A percentile compares a stretch with the other conserved stretches of the same genome.
Evolutionary conservation across 2,888 invertebrate species (phyloP).

Genomic region (Molanna angustata): DNA sequence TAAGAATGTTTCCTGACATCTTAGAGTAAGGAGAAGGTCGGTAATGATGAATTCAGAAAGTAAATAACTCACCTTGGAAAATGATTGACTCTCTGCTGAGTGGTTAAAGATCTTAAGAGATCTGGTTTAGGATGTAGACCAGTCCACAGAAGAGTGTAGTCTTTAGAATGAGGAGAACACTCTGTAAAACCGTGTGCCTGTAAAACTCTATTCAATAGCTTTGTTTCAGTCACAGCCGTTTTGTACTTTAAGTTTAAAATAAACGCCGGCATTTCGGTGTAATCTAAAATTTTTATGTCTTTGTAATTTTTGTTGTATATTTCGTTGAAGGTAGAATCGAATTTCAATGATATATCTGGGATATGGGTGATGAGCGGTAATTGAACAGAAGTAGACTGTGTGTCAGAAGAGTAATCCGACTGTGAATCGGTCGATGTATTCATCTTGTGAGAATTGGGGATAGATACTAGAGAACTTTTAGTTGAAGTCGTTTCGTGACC

Average conservation of each 20-base stretch:
- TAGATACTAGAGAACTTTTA: conserved; percentile 12
- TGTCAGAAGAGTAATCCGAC: background rate
- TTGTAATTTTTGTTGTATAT: conserved; percentile 25
- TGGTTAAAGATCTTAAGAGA: conserved; percentile 71
- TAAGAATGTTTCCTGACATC: too few relatives aligned
- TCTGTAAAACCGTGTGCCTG: conserved; percentile 76
- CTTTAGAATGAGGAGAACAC: conserved; percentile 57
- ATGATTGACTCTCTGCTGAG: conserved; percentile 94
- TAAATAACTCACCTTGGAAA: conserved; percentile 78
- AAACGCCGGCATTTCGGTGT: conserved; percentile 61
- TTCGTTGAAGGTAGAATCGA: conserved; percentile 21
- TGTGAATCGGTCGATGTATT: background rate
- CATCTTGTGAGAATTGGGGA: background rate
- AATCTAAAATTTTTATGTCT: conserved; percentile 44
- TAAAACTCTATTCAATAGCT: conserved; percentile 69
- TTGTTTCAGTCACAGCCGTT: conserved; percentile 78
- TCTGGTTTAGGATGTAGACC: conserved; percentile 91
- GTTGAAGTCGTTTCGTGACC: conserved; percentile 13
- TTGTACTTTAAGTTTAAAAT: conserved; percentile 75
- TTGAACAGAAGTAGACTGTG: conserved; percentile 5
- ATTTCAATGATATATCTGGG: conserved; percentile 10
- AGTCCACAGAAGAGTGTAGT: conserved; percentile 90
- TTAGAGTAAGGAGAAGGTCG: too few relatives aligned
- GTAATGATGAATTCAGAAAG: too few relatives aligned
- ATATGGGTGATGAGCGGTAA: background rate